Percentiles rank a stretch among this genome's conserved stretches.
phyloP scores from a whole-genome alignment of 2,888 invertebrate species.

The Mythimna vitellina region DNA sequence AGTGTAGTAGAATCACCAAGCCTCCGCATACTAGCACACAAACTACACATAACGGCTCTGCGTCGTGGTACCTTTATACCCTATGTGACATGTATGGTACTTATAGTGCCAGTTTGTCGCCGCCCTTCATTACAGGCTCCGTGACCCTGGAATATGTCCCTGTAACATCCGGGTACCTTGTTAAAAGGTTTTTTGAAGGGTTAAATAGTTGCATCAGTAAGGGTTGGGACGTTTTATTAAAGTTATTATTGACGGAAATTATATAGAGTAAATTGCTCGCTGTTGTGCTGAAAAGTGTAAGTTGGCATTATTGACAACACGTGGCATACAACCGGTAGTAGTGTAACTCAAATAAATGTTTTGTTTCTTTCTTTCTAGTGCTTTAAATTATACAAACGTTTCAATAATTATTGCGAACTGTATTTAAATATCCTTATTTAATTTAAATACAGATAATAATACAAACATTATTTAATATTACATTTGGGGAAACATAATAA shows the following conservation, averaged over 20 bases:
- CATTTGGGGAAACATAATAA: no score
- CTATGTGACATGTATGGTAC: constrained; percentile 26
- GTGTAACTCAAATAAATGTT: no score
- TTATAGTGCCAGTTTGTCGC: constrained; percentile 49
- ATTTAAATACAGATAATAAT: no score
- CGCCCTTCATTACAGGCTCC: constrained; percentile 38
- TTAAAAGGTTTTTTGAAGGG: constrained; percentile 25
- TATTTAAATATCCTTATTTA: no score
- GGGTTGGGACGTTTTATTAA: constrained; percentile 29
- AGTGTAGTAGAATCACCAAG: constrained; percentile 11
- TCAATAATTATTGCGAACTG: no score
- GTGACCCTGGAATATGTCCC: constrained; percentile 24
- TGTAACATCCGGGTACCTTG: constrained; percentile 8
- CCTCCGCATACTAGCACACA: constrained; percentile 20
- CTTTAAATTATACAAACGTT: no score
- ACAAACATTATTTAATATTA: no score
- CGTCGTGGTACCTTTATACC: constrained; percentile 23
- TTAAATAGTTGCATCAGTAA: constrained; percentile 39
- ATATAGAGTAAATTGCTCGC: constrained; percentile 1
- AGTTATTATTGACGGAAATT: constrained; percentile 16
- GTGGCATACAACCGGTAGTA: no score
- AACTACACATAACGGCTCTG: constrained; percentile 41
- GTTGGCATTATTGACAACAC: no score
- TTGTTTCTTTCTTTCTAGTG: no score
- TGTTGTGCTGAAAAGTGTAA: neutral